Conservation (phyloP, 2,797 vertebrate species). For the Halcyon leucocephala region DNA sequence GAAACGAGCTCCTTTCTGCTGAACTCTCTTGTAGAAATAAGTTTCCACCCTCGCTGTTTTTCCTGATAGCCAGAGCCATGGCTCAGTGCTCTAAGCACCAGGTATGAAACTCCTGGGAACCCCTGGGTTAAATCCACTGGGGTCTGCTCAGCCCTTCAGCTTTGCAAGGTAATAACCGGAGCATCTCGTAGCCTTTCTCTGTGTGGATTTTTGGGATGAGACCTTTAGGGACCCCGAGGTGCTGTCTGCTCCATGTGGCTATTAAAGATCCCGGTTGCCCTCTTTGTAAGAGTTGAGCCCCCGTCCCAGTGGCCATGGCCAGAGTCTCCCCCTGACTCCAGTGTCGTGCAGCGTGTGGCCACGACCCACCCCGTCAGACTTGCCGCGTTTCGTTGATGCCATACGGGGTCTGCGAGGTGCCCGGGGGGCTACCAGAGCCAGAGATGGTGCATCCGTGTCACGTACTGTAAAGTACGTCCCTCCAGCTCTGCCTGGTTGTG, state of each 20-base stretch:
- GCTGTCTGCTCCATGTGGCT: conserved; percentile 13
- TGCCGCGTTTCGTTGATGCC: background rate
- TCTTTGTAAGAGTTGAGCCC: background rate
- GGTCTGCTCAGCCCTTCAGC: conserved; percentile 42
- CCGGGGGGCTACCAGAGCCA: background rate
- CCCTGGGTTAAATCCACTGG: conserved; percentile 51
- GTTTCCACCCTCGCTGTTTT: conserved; percentile 53
- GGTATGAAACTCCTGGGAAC: conserved; percentile 47
- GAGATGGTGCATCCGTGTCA: background rate
- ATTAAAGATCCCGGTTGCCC: background rate
- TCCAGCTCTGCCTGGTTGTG: fast-evolving
- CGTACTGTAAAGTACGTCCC: fast-evolving
- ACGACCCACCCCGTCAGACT: background rate
- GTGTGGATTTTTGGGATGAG: conserved; percentile 29
- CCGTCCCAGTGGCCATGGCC: background rate
- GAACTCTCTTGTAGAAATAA: background rate
- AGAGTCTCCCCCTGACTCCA: background rate
- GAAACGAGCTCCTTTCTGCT: conserved; percentile 22
- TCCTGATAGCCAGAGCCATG: conserved; percentile 51
- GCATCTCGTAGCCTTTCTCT: background rate
- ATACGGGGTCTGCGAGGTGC: background rate
- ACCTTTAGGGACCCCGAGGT: background rate
- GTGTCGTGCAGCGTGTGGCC: conserved; percentile 1
- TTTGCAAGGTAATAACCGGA: conserved; percentile 29
- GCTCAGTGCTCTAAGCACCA: conserved; percentile 53